A percentile compares a stretch with the other conserved stretches of the same genome.
Conservation (phyloP, 2,113 vertebrate species). For the Carollia perspicillata region DNA sequence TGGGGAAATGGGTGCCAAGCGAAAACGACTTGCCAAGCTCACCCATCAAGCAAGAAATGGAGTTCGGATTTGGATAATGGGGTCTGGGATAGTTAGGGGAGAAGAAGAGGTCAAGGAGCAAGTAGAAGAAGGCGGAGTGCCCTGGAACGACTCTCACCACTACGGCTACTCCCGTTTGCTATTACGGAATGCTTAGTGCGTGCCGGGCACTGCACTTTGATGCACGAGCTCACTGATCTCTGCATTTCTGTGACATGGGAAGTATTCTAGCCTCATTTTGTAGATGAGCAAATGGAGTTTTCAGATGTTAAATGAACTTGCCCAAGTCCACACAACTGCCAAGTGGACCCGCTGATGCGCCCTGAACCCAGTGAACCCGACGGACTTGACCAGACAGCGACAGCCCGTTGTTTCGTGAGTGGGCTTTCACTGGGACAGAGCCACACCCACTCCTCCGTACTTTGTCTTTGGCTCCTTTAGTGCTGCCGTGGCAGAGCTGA, state of each 20-base stretch:
- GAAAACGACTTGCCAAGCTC: constrained; percentile 31
- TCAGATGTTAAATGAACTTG: neutral
- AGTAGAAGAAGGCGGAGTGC: neutral
- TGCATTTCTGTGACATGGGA: neutral
- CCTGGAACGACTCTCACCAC: neutral
- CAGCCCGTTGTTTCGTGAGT: neutral
- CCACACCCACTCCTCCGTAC: neutral
- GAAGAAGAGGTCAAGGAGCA: constrained; percentile 47
- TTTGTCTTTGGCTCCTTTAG: neutral
- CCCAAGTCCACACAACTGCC: neutral
- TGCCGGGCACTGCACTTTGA: neutral
- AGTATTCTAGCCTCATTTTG: neutral
- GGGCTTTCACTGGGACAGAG: neutral
- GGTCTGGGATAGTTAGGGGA: constrained; percentile 19
- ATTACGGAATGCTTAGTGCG: neutral
- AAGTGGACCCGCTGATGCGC: neutral
- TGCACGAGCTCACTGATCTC: neutral
- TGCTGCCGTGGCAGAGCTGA: rapidly evolving
- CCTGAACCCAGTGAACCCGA: neutral
- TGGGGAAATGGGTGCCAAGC: neutral
- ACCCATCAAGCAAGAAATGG: constrained; percentile 52
- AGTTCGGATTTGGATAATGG: constrained; percentile 15
- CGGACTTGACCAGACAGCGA: neutral
- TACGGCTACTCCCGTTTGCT: neutral
- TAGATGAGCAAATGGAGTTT: neutral